A percentile compares a stretch with the other conserved stretches of the same genome.
phyloP scores from a whole-genome alignment of 1,140 invertebrate species.

The Amyelois transitella region DNA sequence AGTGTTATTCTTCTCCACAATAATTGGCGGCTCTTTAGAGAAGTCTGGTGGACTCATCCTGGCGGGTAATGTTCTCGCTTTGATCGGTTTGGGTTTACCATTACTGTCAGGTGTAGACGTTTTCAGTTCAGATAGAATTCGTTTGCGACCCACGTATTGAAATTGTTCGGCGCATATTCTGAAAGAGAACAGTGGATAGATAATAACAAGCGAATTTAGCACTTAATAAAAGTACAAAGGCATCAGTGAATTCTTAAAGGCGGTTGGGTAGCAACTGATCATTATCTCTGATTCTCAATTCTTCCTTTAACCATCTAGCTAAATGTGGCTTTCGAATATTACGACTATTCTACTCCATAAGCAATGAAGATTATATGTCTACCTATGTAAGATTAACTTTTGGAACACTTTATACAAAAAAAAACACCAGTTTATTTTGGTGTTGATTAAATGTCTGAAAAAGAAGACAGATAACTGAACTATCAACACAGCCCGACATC shows the following conservation, averaged over 20 bases:
- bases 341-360: no score
- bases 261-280: no score
- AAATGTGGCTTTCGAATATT: no score
- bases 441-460: no score
- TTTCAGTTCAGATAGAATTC: conserved; percentile 75
- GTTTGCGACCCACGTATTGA: conserved; percentile 88
- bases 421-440: no score
- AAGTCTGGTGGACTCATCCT: conserved; percentile 82
- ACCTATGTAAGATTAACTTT: no score
- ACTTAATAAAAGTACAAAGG: not conserved
- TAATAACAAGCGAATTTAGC: not conserved
- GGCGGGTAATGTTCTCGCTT: conserved; percentile 82
- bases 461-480: no score
- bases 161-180: conserved; percentile 91
- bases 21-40: conserved; percentile 68
- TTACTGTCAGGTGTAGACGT: conserved; percentile 62
- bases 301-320: no score
- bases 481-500: no score
- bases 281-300: no score
- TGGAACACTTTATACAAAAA: no score
- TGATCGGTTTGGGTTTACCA: conserved; percentile 72
- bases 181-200: conserved; percentile 29
- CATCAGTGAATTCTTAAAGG: not conserved
- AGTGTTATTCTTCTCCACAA: conserved; percentile 72
- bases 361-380: no score